Conservation (phyloP, 2,888 invertebrate genomes). For the Catocala sponsa region DNA sequence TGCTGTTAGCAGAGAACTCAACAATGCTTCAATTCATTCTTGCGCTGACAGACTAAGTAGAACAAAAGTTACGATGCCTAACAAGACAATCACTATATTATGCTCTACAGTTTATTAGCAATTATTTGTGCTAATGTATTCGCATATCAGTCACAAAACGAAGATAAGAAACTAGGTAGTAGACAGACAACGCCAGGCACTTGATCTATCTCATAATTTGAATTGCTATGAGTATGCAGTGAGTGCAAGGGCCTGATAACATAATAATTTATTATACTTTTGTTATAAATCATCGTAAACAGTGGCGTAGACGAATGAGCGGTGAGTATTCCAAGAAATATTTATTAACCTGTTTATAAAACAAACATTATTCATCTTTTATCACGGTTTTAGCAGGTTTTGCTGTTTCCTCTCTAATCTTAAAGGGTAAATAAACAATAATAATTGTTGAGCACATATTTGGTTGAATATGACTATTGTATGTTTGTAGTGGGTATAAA, state of each 20-base stretch:
- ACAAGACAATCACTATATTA: too few relatives aligned
- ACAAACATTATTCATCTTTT: constrained; percentile 7
- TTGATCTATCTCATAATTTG: background rate
- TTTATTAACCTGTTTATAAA: constrained; percentile 3
- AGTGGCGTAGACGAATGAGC: background rate
- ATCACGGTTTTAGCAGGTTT: constrained; percentile 4
- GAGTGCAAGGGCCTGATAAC: constrained; percentile 17
- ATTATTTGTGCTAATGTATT: too few relatives aligned
- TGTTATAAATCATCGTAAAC: background rate
- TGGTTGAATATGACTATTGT: background rate
- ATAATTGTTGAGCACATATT: constrained; percentile 4
- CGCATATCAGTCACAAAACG: too few relatives aligned
- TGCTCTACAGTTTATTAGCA: too few relatives aligned
- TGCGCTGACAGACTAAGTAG: too few relatives aligned
- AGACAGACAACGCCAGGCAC: too few relatives aligned
- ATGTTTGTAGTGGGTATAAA: too few relatives aligned
- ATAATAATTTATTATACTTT: constrained; percentile 10
- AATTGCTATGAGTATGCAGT: background rate
- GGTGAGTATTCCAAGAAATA: background rate
- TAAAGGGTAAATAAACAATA: constrained; percentile 7
- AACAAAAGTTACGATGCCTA: too few relatives aligned
- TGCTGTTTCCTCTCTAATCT: background rate
- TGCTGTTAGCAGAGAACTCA: too few relatives aligned
- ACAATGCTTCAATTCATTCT: too few relatives aligned
- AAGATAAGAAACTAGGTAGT: too few relatives aligned